These are phyloP conservation scores for Talpa occidentalis DNA, from an alignment of 2,113 vertebrate species.

Conservation along the genomic window DNA sequence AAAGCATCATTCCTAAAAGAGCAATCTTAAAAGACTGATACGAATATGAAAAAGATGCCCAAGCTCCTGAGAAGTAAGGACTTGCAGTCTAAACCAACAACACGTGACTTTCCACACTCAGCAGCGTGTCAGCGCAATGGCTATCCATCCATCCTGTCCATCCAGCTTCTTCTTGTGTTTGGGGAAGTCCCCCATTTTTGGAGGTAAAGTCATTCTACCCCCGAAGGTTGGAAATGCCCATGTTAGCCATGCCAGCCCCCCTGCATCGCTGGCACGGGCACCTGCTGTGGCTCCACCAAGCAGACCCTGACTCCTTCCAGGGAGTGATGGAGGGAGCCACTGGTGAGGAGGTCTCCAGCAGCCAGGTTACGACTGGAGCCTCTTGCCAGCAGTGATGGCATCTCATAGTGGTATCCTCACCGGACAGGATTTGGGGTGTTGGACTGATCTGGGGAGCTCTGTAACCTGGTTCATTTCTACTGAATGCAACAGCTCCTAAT, in stretches of 20 bases:
- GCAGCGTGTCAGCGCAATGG: neutral
- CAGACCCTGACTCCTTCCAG: neutral
- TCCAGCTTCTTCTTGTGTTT: neutral
- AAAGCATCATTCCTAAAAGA: conserved; percentile 2
- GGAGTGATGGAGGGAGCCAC: neutral
- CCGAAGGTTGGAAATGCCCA: neutral
- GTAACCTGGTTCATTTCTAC: neutral
- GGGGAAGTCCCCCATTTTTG: neutral
- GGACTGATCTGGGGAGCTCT: neutral
- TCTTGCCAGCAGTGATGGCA: neutral
- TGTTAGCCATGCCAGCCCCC: neutral
- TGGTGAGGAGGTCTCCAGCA: neutral
- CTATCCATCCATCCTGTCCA: neutral
- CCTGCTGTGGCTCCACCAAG: neutral
- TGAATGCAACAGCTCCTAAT: neutral
- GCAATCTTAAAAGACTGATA: neutral
- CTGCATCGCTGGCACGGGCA: neutral
- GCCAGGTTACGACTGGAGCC: neutral
- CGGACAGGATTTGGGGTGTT: neutral
- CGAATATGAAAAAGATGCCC: neutral
- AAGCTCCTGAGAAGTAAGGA: neutral
- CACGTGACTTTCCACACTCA: neutral
- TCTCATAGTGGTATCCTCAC: neutral
- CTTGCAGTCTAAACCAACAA: neutral
- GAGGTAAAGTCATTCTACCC: neutral